A percentile compares a stretch with the other conserved stretches of the same genome.
phyloP scores from a whole-genome alignment of 1,140 invertebrate species.

The Drosophila bipectinata region DNA sequence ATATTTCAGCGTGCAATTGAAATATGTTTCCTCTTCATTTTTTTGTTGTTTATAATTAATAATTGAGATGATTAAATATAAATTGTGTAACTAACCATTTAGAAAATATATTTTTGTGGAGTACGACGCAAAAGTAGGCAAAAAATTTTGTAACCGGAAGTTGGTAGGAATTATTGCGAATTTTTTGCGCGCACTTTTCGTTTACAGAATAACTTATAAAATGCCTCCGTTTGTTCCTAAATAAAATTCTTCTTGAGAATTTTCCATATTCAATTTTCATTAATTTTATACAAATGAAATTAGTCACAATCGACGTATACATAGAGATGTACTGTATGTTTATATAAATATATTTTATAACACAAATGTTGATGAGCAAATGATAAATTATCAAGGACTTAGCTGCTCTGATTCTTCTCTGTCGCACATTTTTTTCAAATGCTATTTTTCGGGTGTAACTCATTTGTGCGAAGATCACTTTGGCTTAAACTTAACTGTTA shows the following conservation, averaged over 20 bases:
- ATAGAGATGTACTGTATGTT: constrained; percentile 46
- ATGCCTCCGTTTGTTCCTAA: constrained; percentile 58
- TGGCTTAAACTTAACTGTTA: constrained; percentile 27
- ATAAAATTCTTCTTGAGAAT: constrained; percentile 8
- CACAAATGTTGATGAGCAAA: constrained; percentile 56
- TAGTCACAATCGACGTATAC: constrained; percentile 74
- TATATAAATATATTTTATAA: constrained; percentile 46
- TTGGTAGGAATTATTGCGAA: neutral
- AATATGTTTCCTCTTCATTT: constrained; percentile 20
- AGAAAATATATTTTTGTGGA: constrained; percentile 7
- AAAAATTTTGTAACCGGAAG: neutral
- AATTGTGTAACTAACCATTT: constrained; percentile 14
- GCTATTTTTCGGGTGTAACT: constrained; percentile 77
- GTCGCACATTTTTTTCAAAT: constrained; percentile 27
- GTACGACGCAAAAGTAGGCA: constrained; percentile 26
- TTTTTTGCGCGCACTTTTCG: neutral
- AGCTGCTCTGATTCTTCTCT: constrained; percentile 10
- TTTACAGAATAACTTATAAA: constrained; percentile 48
- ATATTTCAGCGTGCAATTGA: constrained; percentile 80
- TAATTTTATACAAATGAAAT: constrained; percentile 60
- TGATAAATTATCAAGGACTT: constrained; percentile 14
- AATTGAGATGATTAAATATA: constrained; percentile 22
- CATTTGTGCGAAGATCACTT: constrained; percentile 64
- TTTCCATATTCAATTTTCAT: constrained; percentile 3
- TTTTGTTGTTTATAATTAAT: constrained; percentile 32